These are phyloP conservation scores for Perizoma affinitatum DNA, from an alignment of 2,888 invertebrate species.

Conservation along the genomic window DNA sequence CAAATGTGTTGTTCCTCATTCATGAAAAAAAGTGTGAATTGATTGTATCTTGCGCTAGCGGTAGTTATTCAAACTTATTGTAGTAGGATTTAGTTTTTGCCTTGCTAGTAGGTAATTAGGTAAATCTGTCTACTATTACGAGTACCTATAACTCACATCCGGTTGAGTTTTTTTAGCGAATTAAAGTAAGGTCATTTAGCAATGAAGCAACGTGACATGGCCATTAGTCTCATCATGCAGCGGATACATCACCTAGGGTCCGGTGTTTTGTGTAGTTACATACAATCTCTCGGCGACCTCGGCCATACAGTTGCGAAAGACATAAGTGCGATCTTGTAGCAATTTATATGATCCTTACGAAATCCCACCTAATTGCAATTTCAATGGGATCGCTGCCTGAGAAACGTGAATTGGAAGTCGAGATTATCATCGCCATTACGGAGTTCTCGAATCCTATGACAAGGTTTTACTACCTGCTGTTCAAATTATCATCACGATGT, in stretches of 20 bases:
- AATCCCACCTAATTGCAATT: constrained; percentile 44
- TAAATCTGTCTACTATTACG: constrained; percentile 23
- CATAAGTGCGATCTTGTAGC: constrained; percentile 40
- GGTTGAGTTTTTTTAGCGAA: constrained; percentile 35
- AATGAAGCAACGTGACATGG: constrained; percentile 37
- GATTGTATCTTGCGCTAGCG: constrained; percentile 25
- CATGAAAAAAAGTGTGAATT: constrained; percentile 37
- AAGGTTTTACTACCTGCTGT: constrained; percentile 14
- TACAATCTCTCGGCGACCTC: constrained; percentile 41
- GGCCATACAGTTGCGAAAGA: constrained; percentile 40
- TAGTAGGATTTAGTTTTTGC: constrained; percentile 23
- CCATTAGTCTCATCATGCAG: constrained; percentile 41
- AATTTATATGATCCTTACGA: constrained; percentile 45
- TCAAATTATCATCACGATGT: not conserved
- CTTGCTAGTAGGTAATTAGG: constrained; percentile 23
- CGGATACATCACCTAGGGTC: constrained; percentile 37
- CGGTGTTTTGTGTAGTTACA: constrained; percentile 36
- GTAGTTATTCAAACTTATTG: constrained; percentile 29
- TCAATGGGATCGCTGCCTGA: constrained; percentile 41
- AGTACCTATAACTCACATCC: constrained; percentile 23
- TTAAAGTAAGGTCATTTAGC: constrained; percentile 36
- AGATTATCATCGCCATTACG: constrained; percentile 29
- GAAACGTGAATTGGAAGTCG: constrained; percentile 34
- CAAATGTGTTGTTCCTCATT: constrained; percentile 33
- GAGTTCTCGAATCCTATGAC: constrained; percentile 21